phyloP scores from a whole-genome alignment of 2,888 invertebrate genomes.

The Thera obeliscata region DNA sequence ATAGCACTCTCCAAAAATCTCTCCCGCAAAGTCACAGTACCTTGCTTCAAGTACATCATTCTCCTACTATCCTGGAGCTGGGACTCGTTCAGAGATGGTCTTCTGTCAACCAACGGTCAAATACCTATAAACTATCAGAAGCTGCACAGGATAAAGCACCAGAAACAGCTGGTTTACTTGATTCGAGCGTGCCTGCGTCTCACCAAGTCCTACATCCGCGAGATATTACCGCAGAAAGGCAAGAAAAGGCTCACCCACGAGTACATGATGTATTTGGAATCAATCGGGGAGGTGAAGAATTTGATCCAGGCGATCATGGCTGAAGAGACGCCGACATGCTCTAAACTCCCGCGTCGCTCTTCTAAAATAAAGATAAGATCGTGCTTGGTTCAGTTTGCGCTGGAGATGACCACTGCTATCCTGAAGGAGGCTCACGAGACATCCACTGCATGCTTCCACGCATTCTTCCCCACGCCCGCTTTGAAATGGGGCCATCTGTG shows the following conservation, averaged over 20 bases:
- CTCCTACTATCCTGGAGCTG: constrained; percentile 96
- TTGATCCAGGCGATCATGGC: constrained; percentile 93
- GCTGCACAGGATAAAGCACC: constrained; percentile 86
- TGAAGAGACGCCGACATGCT: constrained; percentile 82
- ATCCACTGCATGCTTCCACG: constrained; percentile 96
- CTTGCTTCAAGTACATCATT: constrained; percentile 93
- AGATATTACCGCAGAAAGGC: constrained; percentile 93
- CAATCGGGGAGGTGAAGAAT: constrained; percentile 93
- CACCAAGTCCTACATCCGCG: constrained; percentile 93
- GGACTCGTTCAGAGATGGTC: constrained; percentile 88
- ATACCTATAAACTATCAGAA: constrained; percentile 78
- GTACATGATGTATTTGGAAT: constrained; percentile 92
- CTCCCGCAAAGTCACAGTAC: constrained; percentile 92
- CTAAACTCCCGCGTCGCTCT: constrained; percentile 63
- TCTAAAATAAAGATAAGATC: constrained; percentile 73
- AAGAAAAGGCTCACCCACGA: constrained; percentile 81
- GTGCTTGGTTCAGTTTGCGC: constrained; percentile 76
- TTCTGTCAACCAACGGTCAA: constrained; percentile 71
- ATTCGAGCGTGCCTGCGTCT: constrained; percentile 92
- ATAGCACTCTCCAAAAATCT: constrained; percentile 94
- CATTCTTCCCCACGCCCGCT: constrained; percentile 97
- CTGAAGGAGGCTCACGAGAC: constrained; percentile 95
- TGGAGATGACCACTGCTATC: constrained; percentile 88
- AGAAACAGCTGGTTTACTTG: constrained; percentile 94
- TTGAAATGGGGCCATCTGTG: constrained; percentile 97